Percentiles rank a stretch among this genome's conserved stretches.
Conservation (phyloP, 2,797 vertebrate genomes). For the Sebastes iracundus region DNA sequence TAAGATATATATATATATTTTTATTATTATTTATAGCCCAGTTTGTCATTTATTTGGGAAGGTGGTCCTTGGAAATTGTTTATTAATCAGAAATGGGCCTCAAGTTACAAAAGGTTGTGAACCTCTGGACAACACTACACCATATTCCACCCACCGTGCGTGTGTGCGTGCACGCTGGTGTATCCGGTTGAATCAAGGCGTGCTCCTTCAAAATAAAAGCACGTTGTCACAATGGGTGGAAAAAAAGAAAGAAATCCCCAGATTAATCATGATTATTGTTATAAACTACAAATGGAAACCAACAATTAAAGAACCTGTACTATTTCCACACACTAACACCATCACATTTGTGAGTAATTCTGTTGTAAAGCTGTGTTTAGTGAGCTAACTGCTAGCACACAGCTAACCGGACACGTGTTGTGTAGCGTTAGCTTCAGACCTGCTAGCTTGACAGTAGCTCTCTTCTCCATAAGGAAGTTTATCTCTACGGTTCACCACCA, state of each 20-base stretch:
- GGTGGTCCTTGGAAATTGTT: no score
- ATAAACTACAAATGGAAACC: neutral
- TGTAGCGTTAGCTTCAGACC: constrained; percentile 20
- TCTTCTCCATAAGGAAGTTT: constrained; percentile 58
- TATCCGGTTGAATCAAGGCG: neutral
- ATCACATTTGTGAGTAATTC: neutral
- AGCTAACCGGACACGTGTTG: constrained; percentile 54
- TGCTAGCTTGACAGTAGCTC: constrained; percentile 59
- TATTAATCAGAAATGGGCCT: no score
- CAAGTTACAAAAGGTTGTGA: no score
- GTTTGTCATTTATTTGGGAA: no score
- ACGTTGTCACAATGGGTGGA: neutral
- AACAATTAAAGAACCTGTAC: accelerated
- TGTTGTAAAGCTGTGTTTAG: neutral
- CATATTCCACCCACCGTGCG: accelerated
- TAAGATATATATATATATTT: no score
- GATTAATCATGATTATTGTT: accelerated
- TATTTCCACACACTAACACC: accelerated
- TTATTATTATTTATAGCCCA: no score
- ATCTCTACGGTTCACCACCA: constrained; percentile 40
- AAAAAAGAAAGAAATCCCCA: neutral
- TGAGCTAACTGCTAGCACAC: neutral
- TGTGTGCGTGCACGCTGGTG: neutral
- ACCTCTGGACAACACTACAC: no score
- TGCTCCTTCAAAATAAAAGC: constrained; percentile 49